phyloP scores from a whole-genome alignment of 2,888 invertebrate species.

The Stegophylla sp. region DNA sequence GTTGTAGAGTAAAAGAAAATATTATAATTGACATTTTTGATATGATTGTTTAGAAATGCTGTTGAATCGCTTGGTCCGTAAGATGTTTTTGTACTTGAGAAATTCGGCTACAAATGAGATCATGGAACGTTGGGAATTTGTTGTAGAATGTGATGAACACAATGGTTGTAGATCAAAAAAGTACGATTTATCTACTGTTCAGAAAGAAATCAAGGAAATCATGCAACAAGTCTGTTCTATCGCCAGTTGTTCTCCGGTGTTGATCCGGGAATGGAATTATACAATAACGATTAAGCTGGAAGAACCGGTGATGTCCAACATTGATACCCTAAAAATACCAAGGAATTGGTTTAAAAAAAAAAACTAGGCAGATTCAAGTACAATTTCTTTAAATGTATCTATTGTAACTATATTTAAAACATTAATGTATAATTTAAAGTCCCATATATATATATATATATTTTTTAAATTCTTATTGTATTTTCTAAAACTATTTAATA shows the following conservation, averaged over 20 bases:
- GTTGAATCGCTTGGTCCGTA: slow-evolving; percentile 80
- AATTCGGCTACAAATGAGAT: slow-evolving; percentile 91
- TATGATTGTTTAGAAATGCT: slow-evolving; percentile 81
- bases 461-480: too few relatives aligned
- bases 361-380: not conserved
- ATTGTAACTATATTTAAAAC: too few relatives aligned
- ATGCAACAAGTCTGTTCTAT: slow-evolving; percentile 93
- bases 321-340: not conserved
- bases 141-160: slow-evolving; percentile 79
- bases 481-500: too few relatives aligned
- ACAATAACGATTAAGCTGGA: slow-evolving; percentile 16
- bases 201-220: slow-evolving; percentile 93
- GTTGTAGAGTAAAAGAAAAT: too few relatives aligned
- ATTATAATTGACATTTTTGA: not conserved
- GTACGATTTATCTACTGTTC: slow-evolving; percentile 77
- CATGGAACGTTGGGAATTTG: slow-evolving; percentile 97
- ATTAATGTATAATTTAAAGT: too few relatives aligned
- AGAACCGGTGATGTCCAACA: slow-evolving; percentile 19
- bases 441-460: too few relatives aligned
- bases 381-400: too few relatives aligned
- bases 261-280: slow-evolving; percentile 11
- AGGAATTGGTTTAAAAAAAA: not conserved
- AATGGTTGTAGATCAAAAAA: slow-evolving; percentile 66
- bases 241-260: slow-evolving; percentile 85
- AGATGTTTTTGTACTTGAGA: slow-evolving; percentile 86